Evolutionary conservation across 2,888 invertebrate genomes (phyloP).

Genomic region (Hyposoter dolosus): DNA sequence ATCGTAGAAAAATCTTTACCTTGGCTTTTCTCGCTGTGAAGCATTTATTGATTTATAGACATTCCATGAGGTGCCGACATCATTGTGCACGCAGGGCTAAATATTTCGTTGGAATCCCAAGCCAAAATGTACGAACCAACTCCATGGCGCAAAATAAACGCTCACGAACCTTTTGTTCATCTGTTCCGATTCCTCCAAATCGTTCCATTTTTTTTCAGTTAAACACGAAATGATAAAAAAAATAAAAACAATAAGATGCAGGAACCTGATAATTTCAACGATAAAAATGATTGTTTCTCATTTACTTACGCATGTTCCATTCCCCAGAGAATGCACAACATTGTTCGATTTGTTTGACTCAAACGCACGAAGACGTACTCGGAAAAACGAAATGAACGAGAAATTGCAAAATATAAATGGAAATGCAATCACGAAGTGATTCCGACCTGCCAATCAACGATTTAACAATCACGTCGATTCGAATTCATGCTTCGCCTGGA

Average conservation of each 20-base stretch:
- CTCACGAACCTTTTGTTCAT: neutral
- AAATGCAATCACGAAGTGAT: neutral
- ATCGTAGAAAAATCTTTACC: neutral
- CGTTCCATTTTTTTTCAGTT: neutral
- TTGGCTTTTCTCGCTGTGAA: neutral
- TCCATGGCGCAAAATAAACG: neutral
- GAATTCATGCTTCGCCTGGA: neutral
- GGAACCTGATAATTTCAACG: neutral
- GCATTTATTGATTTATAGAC: neutral
- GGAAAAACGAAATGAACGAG: neutral
- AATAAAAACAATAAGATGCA: neutral
- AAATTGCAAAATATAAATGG: neutral
- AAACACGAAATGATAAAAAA: neutral
- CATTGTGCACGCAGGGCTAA: neutral
- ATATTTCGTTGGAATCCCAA: neutral
- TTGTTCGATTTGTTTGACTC: neutral
- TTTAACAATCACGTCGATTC: neutral
- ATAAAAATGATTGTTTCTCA: neutral
- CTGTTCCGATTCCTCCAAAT: neutral
- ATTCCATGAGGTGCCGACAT: neutral
- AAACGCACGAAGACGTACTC: neutral
- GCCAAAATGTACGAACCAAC: neutral
- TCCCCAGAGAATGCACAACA: neutral
- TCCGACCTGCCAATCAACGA: neutral
- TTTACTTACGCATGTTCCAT: neutral